Percentiles rank a stretch among this genome's conserved stretches.
phyloP scores from a whole-genome alignment of 2,113 vertebrate genomes.

The Eclectus roratus region DNA sequence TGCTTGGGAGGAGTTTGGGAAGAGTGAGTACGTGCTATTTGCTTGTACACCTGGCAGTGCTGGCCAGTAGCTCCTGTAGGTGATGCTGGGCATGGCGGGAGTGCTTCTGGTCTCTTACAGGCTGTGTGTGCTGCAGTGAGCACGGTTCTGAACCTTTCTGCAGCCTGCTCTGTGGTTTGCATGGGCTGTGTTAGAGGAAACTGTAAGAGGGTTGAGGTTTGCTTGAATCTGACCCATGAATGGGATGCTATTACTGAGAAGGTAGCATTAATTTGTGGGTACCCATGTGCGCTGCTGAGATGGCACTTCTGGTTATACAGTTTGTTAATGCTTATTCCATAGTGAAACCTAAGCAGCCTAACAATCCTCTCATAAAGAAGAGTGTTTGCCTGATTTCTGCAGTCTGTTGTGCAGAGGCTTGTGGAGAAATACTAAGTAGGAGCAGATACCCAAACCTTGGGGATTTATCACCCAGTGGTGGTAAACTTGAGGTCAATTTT shows the following conservation, averaged over 20 bases:
- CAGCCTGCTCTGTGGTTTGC: background rate
- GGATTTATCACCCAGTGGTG: background rate
- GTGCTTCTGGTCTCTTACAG: background rate
- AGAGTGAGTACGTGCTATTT: background rate
- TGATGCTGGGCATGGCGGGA: background rate
- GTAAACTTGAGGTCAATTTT: background rate
- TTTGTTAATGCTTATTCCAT: background rate
- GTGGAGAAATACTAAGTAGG: background rate
- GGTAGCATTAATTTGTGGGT: background rate
- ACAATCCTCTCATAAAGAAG: background rate
- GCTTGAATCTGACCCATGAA: background rate
- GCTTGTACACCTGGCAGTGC: background rate
- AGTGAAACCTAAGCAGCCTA: background rate
- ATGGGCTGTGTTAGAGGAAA: background rate
- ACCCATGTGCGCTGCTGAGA: background rate
- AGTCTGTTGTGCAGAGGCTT: background rate
- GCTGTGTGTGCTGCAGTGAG: background rate
- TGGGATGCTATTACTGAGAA: background rate
- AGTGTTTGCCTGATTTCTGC: background rate
- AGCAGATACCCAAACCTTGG: background rate
- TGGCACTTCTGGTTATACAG: background rate
- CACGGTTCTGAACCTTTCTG: background rate
- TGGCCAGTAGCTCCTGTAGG: background rate
- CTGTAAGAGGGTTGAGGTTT: background rate
- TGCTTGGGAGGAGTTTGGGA: constrained; percentile 27